phyloP scores from a whole-genome alignment of 2,888 invertebrate genomes.

The Agrotis clavis region DNA sequence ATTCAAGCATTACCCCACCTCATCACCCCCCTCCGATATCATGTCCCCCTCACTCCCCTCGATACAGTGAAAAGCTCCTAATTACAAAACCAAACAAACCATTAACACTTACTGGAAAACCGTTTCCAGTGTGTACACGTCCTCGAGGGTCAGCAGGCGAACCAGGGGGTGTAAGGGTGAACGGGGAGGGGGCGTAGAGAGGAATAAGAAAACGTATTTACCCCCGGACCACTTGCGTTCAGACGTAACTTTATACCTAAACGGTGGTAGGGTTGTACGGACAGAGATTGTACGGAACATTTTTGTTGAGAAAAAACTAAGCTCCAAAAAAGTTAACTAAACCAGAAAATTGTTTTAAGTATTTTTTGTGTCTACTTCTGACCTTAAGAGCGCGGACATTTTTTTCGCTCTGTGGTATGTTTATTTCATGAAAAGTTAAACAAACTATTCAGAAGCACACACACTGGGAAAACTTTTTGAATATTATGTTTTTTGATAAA shows the following conservation, averaged over 20 bases:
- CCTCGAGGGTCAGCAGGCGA: constrained; percentile 62
- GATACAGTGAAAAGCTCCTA: constrained; percentile 68
- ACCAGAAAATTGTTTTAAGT: neutral
- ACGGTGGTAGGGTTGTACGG: constrained; percentile 76
- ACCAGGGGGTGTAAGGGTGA: constrained; percentile 32
- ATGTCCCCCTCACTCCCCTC: constrained; percentile 10
- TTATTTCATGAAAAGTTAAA: too few relatives aligned
- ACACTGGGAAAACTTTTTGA: too few relatives aligned
- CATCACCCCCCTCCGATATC: constrained; percentile 32
- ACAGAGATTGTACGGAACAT: too few relatives aligned
- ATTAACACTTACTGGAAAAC: constrained; percentile 71
- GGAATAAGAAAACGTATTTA: constrained; percentile 86
- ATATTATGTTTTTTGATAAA: too few relatives aligned
- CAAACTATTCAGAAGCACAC: too few relatives aligned
- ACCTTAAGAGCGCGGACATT: too few relatives aligned
- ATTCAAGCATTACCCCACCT: constrained; percentile 4
- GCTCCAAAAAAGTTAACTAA: neutral
- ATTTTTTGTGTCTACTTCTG: neutral
- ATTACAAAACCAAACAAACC: constrained; percentile 83
- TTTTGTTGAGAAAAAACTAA: neutral
- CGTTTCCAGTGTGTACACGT: constrained; percentile 67
- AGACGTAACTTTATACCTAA: constrained; percentile 82
- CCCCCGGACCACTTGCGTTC: constrained; percentile 80
- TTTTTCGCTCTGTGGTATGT: too few relatives aligned
- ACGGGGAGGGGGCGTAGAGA: constrained; percentile 55